Base-by-base conservation (phyloP, 2,113 vertebrate species). In the Neolamprologus sp. region DNA sequence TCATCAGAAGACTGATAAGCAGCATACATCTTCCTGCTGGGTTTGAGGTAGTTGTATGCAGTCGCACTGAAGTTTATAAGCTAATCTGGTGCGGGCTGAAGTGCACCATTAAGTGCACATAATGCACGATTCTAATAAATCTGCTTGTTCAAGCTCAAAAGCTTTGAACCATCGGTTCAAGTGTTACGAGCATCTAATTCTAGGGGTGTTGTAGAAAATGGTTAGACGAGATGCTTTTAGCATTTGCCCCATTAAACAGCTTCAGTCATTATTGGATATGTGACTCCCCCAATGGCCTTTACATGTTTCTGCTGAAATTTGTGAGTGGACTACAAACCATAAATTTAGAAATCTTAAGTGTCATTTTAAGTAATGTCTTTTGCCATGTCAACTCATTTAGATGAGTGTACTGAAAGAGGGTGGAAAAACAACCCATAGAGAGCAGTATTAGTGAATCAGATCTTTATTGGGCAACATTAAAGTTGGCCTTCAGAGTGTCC, bases 1-100 rank as follows among this genome's bases (percentile, higher is more conserved):
- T 92, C 53, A 78, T 88, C 80, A 83, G 23, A 89, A 63, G 84
- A 93, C 45, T 47, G 54, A 90, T 85, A 87, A 49, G 84, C 21
- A 45, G 84, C 63, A 87, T 73, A 53, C 7, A 1, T 83, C 51
- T 42, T 84, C 47, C 87, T 63, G 57, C 35, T n/a, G 2, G 63
- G 47, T 28, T 54, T 54, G 23, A 71, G 78, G 47, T 37, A 10
- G 58, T 17, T 17, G 12, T 3, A 7, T 84, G 80, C 54, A 37
- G 54, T 55, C 1, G 79, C 16, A 51, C 0, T 33, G 45, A 19
- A 51, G 45, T 78, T 78, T 47, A 19, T 47, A 31, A 78, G 45
- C 45, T n/a, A n/a, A 78, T 78, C 73, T 78, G 73, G 26, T 51
- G 1, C 5, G 9, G 1, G 45, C 45, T 33, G 23, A n/a, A 78